Conservation (phyloP, 2,888 invertebrate species). For the Orthonevra nobilis region DNA sequence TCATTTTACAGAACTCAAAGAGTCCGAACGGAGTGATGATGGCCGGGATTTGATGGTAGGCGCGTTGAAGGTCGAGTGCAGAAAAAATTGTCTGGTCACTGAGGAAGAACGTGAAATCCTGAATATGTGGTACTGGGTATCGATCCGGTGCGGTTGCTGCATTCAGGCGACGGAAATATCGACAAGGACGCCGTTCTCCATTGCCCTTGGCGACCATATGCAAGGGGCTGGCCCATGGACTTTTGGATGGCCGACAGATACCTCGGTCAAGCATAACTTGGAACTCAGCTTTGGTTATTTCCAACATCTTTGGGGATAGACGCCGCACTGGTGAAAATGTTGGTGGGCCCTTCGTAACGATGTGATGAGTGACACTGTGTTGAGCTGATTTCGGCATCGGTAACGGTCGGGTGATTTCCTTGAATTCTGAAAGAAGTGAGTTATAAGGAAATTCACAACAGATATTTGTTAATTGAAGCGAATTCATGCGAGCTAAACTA, state of each 20-base stretch:
- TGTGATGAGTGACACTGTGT: neutral
- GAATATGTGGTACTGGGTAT: conserved; percentile 1
- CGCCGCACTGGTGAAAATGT: neutral
- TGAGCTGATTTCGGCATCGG: neutral
- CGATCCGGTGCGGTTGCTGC: neutral
- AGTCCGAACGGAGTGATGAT: no score
- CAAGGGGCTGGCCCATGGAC: conserved; percentile 7
- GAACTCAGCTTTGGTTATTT: conserved; percentile 23
- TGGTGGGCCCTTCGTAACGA: neutral
- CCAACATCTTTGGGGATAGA: neutral
- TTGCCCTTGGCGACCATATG: neutral
- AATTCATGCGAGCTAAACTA: neutral
- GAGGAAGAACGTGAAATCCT: neutral
- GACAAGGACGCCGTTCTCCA: conserved; percentile 15
- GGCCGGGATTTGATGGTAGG: conserved; percentile 13
- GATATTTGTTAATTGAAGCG: conserved; percentile 3
- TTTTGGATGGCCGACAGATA: conserved; percentile 30
- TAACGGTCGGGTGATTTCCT: conserved; percentile 1
- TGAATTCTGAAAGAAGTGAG: conserved; percentile 9
- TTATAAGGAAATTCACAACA: conserved; percentile 6
- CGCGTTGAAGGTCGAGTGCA: conserved; percentile 6
- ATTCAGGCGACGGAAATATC: conserved; percentile 8
- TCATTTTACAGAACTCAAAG: no score
- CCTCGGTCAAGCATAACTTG: conserved; percentile 14
- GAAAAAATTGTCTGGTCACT: conserved; percentile 7